These are phyloP conservation scores for Deroptyus accipitrinus DNA, from an alignment of 2,113 vertebrate genomes.

Conservation along the genomic window DNA sequence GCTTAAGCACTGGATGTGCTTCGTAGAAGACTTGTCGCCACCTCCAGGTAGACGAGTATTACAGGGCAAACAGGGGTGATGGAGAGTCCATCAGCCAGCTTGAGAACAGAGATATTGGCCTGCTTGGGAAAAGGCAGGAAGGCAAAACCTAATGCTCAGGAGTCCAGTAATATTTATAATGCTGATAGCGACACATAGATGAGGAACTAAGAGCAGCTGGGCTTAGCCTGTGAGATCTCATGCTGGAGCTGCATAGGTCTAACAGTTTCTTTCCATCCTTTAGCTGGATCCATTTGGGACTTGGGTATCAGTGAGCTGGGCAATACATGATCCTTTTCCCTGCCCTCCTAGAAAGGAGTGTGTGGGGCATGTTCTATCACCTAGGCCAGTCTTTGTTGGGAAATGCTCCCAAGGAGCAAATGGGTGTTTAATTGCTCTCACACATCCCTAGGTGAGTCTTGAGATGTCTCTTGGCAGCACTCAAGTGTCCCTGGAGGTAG, in stretches of 20 bases:
- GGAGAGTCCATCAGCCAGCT: background rate
- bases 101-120: background rate
- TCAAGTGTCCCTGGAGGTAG: background rate
- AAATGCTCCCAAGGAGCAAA: background rate
- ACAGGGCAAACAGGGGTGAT: background rate
- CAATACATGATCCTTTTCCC: background rate
- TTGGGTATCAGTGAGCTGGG: background rate
- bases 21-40: background rate
- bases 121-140: constrained; percentile 4
- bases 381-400: background rate
- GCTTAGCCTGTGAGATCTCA: background rate
- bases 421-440: background rate
- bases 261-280: background rate
- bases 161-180: background rate
- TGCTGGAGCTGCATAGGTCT: background rate
- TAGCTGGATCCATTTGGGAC: background rate
- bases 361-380: background rate
- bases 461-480: background rate
- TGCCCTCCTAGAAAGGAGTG: background rate
- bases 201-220: background rate
- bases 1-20: background rate
- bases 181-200: background rate
- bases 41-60: background rate
- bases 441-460: background rate
- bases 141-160: background rate